These are phyloP conservation scores for Nannoperca obscura DNA, from an alignment of 2,797 vertebrate species.

Conservation along the genomic window DNA sequence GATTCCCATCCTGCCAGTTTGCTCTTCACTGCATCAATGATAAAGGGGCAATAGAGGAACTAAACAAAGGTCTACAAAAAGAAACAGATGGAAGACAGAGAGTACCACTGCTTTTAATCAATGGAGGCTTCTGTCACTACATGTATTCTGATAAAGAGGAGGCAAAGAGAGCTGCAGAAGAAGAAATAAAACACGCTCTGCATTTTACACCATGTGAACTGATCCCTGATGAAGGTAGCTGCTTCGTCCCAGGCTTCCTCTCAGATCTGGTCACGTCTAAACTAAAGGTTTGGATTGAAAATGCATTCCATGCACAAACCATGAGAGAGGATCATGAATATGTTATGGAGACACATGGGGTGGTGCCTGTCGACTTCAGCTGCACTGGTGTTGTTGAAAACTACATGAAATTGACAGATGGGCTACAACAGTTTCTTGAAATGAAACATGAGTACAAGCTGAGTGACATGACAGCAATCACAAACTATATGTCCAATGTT, in stretches of 20 bases:
- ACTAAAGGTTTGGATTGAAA: slow-evolving; percentile 73
- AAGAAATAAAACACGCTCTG: slow-evolving; percentile 19
- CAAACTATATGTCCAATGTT: slow-evolving; percentile 82
- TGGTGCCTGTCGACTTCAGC: slow-evolving; percentile 73
- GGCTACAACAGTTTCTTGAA: slow-evolving; percentile 82
- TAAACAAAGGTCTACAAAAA: neutral
- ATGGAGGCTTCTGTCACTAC: slow-evolving; percentile 54
- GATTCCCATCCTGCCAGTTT: slow-evolving; percentile 38
- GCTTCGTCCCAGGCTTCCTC: slow-evolving; percentile 68
- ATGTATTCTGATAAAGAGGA: slow-evolving; percentile 33
- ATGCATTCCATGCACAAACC: slow-evolving; percentile 64
- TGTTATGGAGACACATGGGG: slow-evolving; percentile 34
- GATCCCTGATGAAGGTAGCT: neutral
- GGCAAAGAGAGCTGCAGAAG: slow-evolving; percentile 17
- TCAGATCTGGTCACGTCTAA: slow-evolving; percentile 58
- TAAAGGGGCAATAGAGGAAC: slow-evolving; percentile 16
- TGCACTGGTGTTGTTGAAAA: slow-evolving; percentile 79
- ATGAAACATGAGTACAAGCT: slow-evolving; percentile 78
- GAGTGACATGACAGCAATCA: slow-evolving; percentile 73
- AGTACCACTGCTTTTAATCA: slow-evolving; percentile 40
- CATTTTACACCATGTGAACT: slow-evolving; percentile 61
- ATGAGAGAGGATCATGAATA: slow-evolving; percentile 55
- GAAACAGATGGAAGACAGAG: neutral
- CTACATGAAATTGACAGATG: slow-evolving; percentile 68
- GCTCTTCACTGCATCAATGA: slow-evolving; percentile 5